Evolutionary conservation across 1,140 invertebrate species (phyloP), one percentile per base, ranked within the genome.

Genomic region (Drosophila trapezifrons): DNA sequence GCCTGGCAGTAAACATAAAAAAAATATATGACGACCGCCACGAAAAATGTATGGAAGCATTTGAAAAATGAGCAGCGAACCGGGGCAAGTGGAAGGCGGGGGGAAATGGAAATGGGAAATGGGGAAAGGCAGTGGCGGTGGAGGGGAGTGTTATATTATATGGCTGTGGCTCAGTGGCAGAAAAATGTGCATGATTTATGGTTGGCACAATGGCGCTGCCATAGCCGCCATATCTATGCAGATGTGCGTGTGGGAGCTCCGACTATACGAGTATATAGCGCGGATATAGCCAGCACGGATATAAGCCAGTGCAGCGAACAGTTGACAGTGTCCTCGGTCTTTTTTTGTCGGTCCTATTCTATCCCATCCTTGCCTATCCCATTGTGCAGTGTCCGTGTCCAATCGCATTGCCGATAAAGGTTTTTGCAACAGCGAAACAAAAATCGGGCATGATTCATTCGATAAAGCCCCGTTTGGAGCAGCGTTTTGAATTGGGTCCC

Each of bases 181-280:
- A 79, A 83, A 86, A 86, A 83, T 86, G 79, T 86, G 84, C 79
- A 87, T 86, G 83, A 86, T 86, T 86, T 86, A 86, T 86, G 83
- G 83, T 63, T 86, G 79, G 65, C 57, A 81, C 78, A 76, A 80
- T 80, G 78, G 78, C 43, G 59, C 46, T 54, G 10, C 38, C 47
- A 54, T 56, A 62, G 46, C 22, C 13, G 38, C 65, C 32, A 47
- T 58, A 40, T 71, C 69, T 71, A 71, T 49, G 67, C 51, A 57
- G 51, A 52, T 79, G 55, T 43, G 70, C 9, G 35, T 35, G 59
- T 51, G 43, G 29, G 55, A 10, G 54, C 17, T 22, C 29, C 10
- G 29, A 3, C 29, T 32, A 32, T 27, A 15, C 15, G 37, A 38
- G 32, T 22, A 32, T 29, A 45, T 55, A 35, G 73, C 32, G 18